Evolutionary conservation across 2,888 invertebrate genomes (phyloP).

Genomic region (Lymantria dispar): DNA sequence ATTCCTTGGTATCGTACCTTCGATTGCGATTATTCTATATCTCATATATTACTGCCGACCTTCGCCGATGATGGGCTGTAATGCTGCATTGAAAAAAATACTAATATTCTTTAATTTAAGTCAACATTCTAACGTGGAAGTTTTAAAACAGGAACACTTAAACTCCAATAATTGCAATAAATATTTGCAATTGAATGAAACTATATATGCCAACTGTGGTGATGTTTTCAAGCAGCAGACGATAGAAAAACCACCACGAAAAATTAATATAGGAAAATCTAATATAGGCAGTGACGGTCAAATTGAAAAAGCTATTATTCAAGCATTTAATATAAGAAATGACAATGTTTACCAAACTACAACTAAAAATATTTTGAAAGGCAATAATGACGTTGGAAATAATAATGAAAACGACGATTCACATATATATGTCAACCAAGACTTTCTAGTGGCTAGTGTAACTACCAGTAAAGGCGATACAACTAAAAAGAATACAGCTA

Average conservation of each 20-base stretch:
- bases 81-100: neutral
- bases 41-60: constrained; percentile 85
- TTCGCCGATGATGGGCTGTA: neutral
- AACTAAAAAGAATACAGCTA: neutral
- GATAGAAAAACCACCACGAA: neutral
- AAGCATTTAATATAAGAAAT: neutral
- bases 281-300: neutral
- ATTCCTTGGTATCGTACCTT: constrained; percentile 92
- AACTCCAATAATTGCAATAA: neutral
- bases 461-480: too few relatives aligned
- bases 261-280: neutral
- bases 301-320: neutral
- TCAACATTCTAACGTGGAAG: too few relatives aligned
- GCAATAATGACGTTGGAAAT: too few relatives aligned
- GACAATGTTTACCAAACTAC: too few relatives aligned
- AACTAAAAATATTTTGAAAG: too few relatives aligned
- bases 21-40: constrained; percentile 84
- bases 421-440: neutral
- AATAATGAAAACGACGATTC: neutral
- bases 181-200: neutral
- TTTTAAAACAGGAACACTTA: neutral
- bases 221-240: neutral
- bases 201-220: neutral
- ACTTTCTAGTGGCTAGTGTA: neutral
- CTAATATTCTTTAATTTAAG: neutral